Base-by-base conservation (phyloP, 2,797 vertebrate species). In the Serranus cabrilla region DNA sequence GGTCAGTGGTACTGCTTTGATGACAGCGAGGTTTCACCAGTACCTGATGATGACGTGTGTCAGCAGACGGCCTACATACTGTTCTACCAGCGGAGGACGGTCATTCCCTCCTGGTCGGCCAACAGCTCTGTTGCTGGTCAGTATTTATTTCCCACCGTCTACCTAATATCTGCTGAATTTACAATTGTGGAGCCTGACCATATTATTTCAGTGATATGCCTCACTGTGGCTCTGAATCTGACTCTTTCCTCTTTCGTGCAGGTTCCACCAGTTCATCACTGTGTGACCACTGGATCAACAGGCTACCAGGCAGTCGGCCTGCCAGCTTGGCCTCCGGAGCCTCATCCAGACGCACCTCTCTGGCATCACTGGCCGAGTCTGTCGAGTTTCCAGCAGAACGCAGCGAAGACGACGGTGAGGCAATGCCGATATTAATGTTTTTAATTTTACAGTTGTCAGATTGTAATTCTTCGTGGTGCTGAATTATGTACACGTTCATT, bases 1-100 rank as follows among this genome's bases (percentile, higher is more conserved):
- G 98, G 98, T 17, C 96, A 97, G 90, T 99, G 98, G 98, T 99
- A 99, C 93, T 98, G 98, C 95, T 99, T 99, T 0, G 98, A 99
- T 37, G 98, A 99, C 95, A 99, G 98, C 0, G 97, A 99, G 0
- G 98, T 99, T 59, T 96, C 98, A 78, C 94, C 95, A 0, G 89
- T 99, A n/a, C 82, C 96, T 0, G 98, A 99, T 5, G 97, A 98
- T 0, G 96, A 98, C 7, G 97, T 99, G 67, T 99, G 98, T 91
- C 98, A 97, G 72, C 98, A 97, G 91, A 96, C 92, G 0, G 98
- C 98, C 7, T 99, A 99, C 43, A 99, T 99, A 88, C 92, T 99
- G 17, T 99, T 99, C 93, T 99, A 99, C 90, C 98, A 99, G 94
- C 93, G 98, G 64, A 97, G 98, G 87, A 97, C 97, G 0, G 96